Conservation (phyloP, 2,797 vertebrate genomes). For the Chiroxiphia lanceolata region DNA sequence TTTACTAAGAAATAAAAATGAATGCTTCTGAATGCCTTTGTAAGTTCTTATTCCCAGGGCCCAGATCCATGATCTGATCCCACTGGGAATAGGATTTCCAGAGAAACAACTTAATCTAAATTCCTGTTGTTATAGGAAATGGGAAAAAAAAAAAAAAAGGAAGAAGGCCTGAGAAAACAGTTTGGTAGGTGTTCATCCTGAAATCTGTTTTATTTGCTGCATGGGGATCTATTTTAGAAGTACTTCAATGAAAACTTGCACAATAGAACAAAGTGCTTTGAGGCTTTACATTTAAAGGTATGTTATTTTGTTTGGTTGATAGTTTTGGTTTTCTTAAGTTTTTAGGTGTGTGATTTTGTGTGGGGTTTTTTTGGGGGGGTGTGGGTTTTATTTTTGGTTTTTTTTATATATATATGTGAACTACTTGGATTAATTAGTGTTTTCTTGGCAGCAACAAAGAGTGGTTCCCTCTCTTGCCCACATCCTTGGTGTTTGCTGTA, state of each 20-base stretch:
- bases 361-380: accelerated
- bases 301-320: background rate
- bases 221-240: background rate
- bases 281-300: background rate
- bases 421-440: background rate
- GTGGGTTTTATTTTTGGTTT: background rate
- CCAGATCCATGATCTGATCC: background rate
- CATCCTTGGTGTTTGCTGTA: background rate
- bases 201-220: background rate
- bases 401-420: background rate
- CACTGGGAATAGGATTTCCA: background rate
- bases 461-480: background rate
- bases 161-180: background rate
- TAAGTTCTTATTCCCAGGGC: background rate
- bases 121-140: background rate
- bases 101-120: slow-evolving; percentile 9
- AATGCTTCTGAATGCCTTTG: background rate
- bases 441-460: background rate
- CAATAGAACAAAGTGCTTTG: background rate
- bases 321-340: background rate
- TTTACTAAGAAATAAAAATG: background rate
- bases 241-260: background rate
- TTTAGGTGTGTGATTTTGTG: background rate
- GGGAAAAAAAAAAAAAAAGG: background rate
- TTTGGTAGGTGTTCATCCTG: background rate